Evolutionary conservation across 2,888 invertebrate genomes (phyloP), one percentile per base, ranked within the genome.

Genomic region (Diaprepes abbreviatus): DNA sequence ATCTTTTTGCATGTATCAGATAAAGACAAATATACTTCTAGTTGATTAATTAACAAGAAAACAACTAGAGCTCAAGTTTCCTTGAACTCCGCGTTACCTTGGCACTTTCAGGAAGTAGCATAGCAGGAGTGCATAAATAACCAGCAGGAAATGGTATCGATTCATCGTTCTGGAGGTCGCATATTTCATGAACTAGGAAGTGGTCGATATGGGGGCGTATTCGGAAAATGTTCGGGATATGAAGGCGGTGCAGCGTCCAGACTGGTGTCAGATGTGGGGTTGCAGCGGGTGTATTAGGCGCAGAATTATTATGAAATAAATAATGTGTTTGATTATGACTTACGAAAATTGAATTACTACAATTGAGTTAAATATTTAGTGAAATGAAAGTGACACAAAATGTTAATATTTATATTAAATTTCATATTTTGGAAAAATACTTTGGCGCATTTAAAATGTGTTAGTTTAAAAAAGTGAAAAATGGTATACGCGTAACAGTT

Each of bases 21-120:
- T 14, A n/a, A 50, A 28, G 48, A 50, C n/a, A 9, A 2, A 28
- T 10, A 28, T 16, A 50, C 10, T 14, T 12, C 14, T 6, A 4
- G 28, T 28, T 7, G 14, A 16, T 3, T 1, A 50, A 6, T 14
- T 28, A 7, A 0, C 2, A 1, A 7, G 0, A 28, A 57, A 36
- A 21, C 14, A 21, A 21, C 1, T 5, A n/a, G 10, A 33, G 57
- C 6, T 33, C 14, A 35, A 54, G 35, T 64, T 57, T 71, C 71
- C 73, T 69, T 36, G 52, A 58, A 67, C 58, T 52, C 33, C 58
- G 59, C 48, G 72, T 79, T 79, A 83, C 82, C 82, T 82, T 79
- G 77, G 79, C 75, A 72, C 74, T 76, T 78, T 73, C 81, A 79
- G 82, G 82, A 82, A 82, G 80, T 81, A 60, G 65, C n/a, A 24